Evolutionary conservation across 1,140 invertebrate species (phyloP).

Genomic region (Planococcus citri): DNA sequence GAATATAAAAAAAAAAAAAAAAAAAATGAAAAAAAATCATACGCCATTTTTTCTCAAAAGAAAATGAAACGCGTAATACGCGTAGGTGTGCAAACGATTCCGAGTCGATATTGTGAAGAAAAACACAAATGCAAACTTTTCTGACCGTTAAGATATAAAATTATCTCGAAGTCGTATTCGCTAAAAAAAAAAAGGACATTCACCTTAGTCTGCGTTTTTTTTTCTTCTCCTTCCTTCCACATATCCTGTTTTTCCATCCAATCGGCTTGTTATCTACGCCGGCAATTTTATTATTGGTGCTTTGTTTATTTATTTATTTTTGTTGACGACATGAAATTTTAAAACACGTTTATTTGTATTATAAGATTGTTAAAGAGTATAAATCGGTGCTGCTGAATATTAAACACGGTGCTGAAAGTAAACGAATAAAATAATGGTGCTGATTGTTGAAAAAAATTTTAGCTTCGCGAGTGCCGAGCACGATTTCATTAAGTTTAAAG

Average conservation of each 20-base stretch:
- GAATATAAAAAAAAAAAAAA: not conserved
- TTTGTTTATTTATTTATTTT: not conserved
- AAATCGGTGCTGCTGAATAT: too few relatives aligned
- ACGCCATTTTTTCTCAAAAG: too few relatives aligned
- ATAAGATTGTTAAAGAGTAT: not conserved
- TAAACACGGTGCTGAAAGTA: not conserved
- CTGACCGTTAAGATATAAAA: not conserved
- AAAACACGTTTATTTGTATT: too few relatives aligned
- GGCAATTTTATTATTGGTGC: not conserved
- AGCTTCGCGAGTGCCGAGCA: not conserved
- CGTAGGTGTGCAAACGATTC: too few relatives aligned
- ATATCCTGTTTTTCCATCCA: too few relatives aligned
- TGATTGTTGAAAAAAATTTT: not conserved
- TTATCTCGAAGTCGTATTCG: not conserved
- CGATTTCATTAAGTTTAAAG: not conserved
- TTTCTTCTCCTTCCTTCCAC: not conserved
- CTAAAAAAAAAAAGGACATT: not conserved
- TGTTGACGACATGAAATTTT: not conserved
- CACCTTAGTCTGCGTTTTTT: not conserved
- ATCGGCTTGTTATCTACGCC: too few relatives aligned
- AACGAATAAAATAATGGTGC: not conserved
- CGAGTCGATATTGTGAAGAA: too few relatives aligned
- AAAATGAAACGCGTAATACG: too few relatives aligned
- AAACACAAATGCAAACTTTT: too few relatives aligned
- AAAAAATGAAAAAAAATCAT: too few relatives aligned